A percentile compares a stretch with the other conserved stretches of the same genome.
These are phyloP conservation scores for Mylabris sibirica DNA, from an alignment of 2,888 invertebrate species.

Conservation along the genomic window DNA sequence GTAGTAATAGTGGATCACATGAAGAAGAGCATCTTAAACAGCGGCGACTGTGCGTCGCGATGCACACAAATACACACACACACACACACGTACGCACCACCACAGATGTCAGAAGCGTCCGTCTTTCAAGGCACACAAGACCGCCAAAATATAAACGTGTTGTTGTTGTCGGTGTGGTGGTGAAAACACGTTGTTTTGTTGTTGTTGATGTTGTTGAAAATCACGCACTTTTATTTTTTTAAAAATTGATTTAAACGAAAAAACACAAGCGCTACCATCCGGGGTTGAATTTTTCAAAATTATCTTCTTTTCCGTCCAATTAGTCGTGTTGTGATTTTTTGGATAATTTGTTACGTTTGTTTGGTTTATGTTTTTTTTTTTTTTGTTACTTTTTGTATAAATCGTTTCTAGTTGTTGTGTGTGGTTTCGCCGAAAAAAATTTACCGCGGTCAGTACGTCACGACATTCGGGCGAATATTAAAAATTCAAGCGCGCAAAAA, in stretches of 20 bases:
- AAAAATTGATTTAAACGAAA: not conserved
- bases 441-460: conserved; percentile 54
- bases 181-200: conserved; percentile 4
- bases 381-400: too few species aligned
- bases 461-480: conserved; percentile 60
- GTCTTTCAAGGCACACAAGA: conserved; percentile 48
- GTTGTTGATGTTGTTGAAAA: too few species aligned
- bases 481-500: conserved; percentile 63
- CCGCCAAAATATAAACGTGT: conserved; percentile 54
- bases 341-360: conserved; percentile 21
- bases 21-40: conserved; percentile 40
- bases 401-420: too few species aligned
- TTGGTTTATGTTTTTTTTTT: conserved; percentile 22
- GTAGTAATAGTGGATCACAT: conserved; percentile 16
- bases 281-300: not conserved
- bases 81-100: not conserved
- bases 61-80: conserved; percentile 20
- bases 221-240: not conserved
- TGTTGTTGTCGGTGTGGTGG: conserved; percentile 14
- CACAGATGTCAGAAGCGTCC: conserved; percentile 41
- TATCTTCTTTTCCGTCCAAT: not conserved
- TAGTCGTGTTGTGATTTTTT: not conserved
- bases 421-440: conserved; percentile 28
- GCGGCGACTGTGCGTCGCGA: conserved; percentile 38
- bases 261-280: not conserved